phyloP scores from a whole-genome alignment of 2,113 vertebrate genomes.

The Xenopus tropicalis region DNA sequence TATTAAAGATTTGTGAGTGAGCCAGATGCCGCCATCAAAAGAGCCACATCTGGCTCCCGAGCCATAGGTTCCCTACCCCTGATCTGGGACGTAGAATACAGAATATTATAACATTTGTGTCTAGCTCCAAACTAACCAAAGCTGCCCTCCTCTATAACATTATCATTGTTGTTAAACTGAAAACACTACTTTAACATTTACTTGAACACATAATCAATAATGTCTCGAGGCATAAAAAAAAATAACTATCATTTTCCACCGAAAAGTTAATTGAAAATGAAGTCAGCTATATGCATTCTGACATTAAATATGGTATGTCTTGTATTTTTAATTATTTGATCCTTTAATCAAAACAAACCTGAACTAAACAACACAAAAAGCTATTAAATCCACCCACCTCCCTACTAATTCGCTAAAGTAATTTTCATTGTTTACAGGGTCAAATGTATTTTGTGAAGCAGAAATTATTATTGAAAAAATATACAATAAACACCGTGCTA shows the following conservation, averaged over 20 bases:
- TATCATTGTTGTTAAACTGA: neutral
- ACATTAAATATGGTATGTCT: constrained; percentile 34
- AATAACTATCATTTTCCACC: constrained; percentile 24
- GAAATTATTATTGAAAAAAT: constrained; percentile 27
- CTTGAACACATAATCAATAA: constrained; percentile 18
- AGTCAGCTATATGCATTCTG: constrained; percentile 37
- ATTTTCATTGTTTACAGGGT: constrained; percentile 24
- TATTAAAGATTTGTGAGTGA: too few relatives aligned
- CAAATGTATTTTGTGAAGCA: constrained; percentile 25
- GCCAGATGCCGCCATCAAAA: too few relatives aligned
- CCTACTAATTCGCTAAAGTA: constrained; percentile 35
- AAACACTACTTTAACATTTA: constrained; percentile 8
- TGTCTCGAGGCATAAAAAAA: constrained; percentile 20
- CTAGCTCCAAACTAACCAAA: neutral
- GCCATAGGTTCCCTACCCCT: too few relatives aligned
- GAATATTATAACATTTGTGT: too few relatives aligned
- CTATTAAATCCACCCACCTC: constrained; percentile 36
- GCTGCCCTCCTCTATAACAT: neutral
- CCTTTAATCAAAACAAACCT: constrained; percentile 41
- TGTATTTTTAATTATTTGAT: constrained; percentile 40
- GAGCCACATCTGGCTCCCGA: too few relatives aligned
- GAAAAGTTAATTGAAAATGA: constrained; percentile 41
- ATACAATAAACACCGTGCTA: constrained; percentile 10
- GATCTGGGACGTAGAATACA: too few relatives aligned
- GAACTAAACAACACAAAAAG: constrained; percentile 38